Conservation (phyloP, 2,113 vertebrate species). For the Bubalus kerabau region DNA sequence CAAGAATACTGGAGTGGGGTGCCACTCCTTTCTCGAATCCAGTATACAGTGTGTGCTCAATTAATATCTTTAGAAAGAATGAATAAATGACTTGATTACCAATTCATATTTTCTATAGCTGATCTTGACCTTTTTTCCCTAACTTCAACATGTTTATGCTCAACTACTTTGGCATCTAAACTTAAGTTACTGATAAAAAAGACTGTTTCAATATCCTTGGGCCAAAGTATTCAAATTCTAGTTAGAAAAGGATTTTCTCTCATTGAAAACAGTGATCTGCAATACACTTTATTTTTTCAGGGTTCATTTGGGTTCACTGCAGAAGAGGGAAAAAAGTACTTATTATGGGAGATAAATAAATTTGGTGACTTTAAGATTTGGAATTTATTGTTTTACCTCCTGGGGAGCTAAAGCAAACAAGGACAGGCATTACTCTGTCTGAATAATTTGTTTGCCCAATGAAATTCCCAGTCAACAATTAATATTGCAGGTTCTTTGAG, state of each 20-base stretch:
- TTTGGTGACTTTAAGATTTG: conserved; percentile 53
- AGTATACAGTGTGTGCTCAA: not conserved
- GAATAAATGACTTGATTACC: not conserved
- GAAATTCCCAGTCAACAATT: conserved; percentile 51
- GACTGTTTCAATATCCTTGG: not conserved
- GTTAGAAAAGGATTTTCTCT: not conserved
- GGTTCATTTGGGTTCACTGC: conserved; percentile 36
- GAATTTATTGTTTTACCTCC: conserved; percentile 54
- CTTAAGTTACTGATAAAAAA: not conserved
- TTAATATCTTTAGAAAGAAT: not conserved
- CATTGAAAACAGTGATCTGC: conserved; percentile 7
- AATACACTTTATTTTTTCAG: conserved; percentile 4
- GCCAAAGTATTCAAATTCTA: not conserved
- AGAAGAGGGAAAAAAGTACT: not conserved
- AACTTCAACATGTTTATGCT: not conserved
- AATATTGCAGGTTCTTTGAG: conserved; percentile 53
- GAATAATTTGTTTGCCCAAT: conserved; percentile 51
- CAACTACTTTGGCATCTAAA: not conserved
- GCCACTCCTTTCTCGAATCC: not conserved
- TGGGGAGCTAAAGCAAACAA: conserved; percentile 47
- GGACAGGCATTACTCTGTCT: conserved; percentile 54
- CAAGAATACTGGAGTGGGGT: not conserved
- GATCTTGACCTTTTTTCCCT: not conserved
- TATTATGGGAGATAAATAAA: conserved; percentile 59
- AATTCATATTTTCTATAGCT: not conserved